phyloP scores from a whole-genome alignment of 2,888 invertebrate species.

The Pseudoips prasinana region DNA sequence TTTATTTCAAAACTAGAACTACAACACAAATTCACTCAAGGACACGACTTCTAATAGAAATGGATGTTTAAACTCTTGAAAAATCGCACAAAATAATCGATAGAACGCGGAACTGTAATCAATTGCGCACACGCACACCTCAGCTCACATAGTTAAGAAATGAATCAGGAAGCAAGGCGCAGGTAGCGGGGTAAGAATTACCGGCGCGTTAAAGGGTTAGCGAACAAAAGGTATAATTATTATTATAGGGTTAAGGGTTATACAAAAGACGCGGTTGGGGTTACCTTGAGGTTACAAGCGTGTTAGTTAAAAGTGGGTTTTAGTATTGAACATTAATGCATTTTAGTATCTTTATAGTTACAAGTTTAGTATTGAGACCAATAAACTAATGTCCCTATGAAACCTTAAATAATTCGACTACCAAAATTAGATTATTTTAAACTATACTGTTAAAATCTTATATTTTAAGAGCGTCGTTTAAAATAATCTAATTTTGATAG shows the following conservation, averaged over 20 bases:
- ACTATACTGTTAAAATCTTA: no score
- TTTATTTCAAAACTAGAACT: slow-evolving; percentile 10
- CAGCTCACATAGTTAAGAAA: slow-evolving; percentile 67
- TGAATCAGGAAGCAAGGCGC: slow-evolving; percentile 78
- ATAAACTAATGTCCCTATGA: no score
- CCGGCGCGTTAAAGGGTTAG: slow-evolving; percentile 76
- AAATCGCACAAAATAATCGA: slow-evolving; percentile 9
- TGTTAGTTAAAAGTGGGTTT: slow-evolving; percentile 36
- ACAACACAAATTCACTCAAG: slow-evolving; percentile 9
- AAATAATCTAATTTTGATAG: no score
- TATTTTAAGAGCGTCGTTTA: no score
- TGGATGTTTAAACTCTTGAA: no score
- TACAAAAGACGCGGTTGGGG: slow-evolving; percentile 62
- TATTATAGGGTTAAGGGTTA: slow-evolving; percentile 69
- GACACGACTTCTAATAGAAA: not conserved
- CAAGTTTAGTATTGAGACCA: no score
- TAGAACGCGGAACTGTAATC: no score
- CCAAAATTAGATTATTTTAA: no score
- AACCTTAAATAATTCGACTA: no score
- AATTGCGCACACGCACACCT: slow-evolving; percentile 73
- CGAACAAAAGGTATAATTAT: slow-evolving; percentile 74
- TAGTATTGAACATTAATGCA: slow-evolving; percentile 5
- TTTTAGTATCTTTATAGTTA: no score
- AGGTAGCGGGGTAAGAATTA: slow-evolving; percentile 78
- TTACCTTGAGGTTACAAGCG: slow-evolving; percentile 64